phyloP scores from a whole-genome alignment of 2,113 vertebrate species.

The Chaetodon auriga region DNA sequence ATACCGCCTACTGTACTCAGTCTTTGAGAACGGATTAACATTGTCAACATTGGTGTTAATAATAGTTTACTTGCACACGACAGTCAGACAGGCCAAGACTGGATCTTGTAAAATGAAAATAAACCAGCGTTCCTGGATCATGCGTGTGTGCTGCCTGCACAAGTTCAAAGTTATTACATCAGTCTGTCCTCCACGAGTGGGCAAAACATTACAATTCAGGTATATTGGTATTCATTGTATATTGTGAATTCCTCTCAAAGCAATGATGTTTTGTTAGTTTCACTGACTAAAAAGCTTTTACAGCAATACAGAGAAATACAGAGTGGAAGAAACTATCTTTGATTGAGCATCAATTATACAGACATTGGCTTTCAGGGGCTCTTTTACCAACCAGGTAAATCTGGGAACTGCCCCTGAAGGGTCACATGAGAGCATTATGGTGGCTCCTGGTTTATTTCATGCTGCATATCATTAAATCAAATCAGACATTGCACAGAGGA shows the following conservation, averaged over 20 bases:
- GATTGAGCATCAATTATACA: neutral
- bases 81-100: conserved; percentile 17
- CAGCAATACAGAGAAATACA: neutral
- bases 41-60: conserved; percentile 46
- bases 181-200: neutral
- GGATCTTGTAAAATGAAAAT: conserved; percentile 11
- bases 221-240: no score
- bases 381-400: neutral
- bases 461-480: neutral
- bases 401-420: neutral
- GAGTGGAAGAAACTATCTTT: neutral
- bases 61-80: conserved; percentile 42
- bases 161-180: neutral
- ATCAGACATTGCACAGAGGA: neutral
- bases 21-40: conserved; percentile 35
- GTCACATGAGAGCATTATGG: neutral
- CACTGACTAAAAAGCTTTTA: neutral
- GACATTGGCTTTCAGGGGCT: neutral
- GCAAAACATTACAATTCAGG: neutral
- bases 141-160: conserved; percentile 8
- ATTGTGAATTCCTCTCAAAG: conserved; percentile 4
- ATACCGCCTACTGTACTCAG: neutral
- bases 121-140: neutral
- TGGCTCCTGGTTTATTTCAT: neutral
- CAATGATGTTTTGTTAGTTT: neutral